Percentiles rank a stretch among this genome's conserved stretches.
These are phyloP conservation scores for Rhinella marina DNA, from an alignment of 2,797 vertebrate genomes.

Conservation along the genomic window DNA sequence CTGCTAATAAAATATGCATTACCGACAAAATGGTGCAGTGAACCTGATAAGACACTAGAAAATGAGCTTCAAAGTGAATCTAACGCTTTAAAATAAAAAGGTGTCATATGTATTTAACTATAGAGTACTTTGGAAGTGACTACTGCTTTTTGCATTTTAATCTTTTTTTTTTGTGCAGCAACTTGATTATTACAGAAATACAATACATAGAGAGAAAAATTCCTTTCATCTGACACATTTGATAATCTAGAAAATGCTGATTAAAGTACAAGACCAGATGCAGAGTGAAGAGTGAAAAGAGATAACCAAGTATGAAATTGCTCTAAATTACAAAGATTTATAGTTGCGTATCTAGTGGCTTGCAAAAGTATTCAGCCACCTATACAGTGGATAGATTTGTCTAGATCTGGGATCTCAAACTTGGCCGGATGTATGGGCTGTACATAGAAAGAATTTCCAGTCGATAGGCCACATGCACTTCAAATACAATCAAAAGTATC, in stretches of 20 bases:
- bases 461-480: no score
- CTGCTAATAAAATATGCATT: constrained; percentile 51
- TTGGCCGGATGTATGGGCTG: no score
- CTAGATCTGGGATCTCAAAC: no score
- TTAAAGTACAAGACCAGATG: neutral
- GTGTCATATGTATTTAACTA: constrained; percentile 38
- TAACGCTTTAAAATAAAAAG: constrained; percentile 30
- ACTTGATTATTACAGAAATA: neutral
- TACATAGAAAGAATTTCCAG: no score
- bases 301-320: neutral
- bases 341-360: no score
- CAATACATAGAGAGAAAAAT: neutral
- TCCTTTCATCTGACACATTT: neutral
- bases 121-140: neutral
- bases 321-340: no score
- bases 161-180: neutral
- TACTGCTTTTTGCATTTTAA: neutral
- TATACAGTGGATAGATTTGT: no score
- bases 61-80: constrained; percentile 40
- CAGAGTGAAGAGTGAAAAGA: neutral
- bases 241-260: no score
- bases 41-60: constrained; percentile 47
- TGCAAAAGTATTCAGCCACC: no score
- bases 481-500: no score
- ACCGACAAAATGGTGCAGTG: constrained; percentile 37